Evolutionary conservation across 2,113 vertebrate genomes (phyloP), one percentile per base, ranked within the genome.

Genomic region (Notechis scutatus): DNA sequence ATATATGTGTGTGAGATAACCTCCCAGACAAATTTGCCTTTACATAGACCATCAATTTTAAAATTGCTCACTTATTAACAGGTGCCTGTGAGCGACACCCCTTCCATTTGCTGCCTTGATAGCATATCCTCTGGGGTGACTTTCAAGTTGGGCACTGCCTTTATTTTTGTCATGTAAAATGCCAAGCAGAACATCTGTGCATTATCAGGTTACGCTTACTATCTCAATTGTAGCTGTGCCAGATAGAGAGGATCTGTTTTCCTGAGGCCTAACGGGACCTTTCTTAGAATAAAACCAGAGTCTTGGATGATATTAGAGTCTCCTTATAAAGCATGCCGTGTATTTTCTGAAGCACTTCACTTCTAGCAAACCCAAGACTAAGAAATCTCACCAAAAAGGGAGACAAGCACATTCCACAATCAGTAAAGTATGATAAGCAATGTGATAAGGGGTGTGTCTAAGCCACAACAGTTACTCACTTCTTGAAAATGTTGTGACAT

Each of bases 161-260:
- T 57, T 45, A 26, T 95, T 93, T 93, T 3, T 92, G 88, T 91
- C 91, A 93, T 91, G 54, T 93, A 93, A 74, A 95, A 95, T 91
- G 45, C 24, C 89, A 95, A 93, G 57, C 6, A 18, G 92, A 93
- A 90, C 54, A 34, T 57, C 52, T 93, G 34, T 95, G 86, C 21
- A 54, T 94, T 91, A 52, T 0, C 90, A 1, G 54, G 88, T 93
- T 93, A 3, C 81, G 87, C 88, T 91, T 89, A 87, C 24, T 42
- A 93, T 0, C 1, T 94, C 92, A 74, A 52, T 85, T 56, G 89
- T 88, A 61, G 64, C 47, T 87, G 54, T 91, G 93, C 93, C 57
- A 4, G 9, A 61, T 91, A 74, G 89, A 86, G 89, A 50, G 57
- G 12, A 42, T 93, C 92, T 5, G 1, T 95, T 95, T 95, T 96